A percentile compares a stretch with the other conserved stretches of the same genome.
phyloP scores from a whole-genome alignment of 2,888 invertebrate genomes.

The Helleia helle region DNA sequence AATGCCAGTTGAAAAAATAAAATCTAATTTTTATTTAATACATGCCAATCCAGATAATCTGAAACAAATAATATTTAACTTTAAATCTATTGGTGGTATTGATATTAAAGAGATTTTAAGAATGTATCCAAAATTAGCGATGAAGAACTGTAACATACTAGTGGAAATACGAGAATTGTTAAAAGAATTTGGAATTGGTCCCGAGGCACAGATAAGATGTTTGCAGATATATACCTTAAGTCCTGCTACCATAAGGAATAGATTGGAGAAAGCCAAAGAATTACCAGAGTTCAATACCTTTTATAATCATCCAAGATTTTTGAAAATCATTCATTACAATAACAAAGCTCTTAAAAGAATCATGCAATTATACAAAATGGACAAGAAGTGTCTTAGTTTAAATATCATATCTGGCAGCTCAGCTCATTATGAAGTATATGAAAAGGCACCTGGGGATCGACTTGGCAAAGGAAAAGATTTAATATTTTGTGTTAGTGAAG shows the following conservation, averaged over 20 bases:
- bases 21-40: conserved; percentile 53
- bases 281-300: conserved; percentile 57
- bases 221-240: conserved; percentile 50
- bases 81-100: conserved; percentile 50
- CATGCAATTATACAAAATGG: conserved; percentile 37
- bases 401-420: conserved; percentile 58
- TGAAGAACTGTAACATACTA: conserved; percentile 39
- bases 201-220: conserved; percentile 60
- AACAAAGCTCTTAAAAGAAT: conserved; percentile 50
- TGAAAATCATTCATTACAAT: conserved; percentile 58
- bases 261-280: conserved; percentile 42
- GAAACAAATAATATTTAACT: conserved; percentile 41
- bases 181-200: conserved; percentile 43
- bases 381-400: conserved; percentile 59
- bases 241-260: conserved; percentile 45
- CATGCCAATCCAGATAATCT: conserved; percentile 60
- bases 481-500: conserved; percentile 48
- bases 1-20: conserved; percentile 53
- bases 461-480: conserved; percentile 60
- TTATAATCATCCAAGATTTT: conserved; percentile 52
- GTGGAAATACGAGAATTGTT: conserved; percentile 45
- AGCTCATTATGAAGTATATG: conserved; percentile 49
- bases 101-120: conserved; percentile 60
- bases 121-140: conserved; percentile 52
- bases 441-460: conserved; percentile 57